Percentiles rank a stretch among this genome's conserved stretches.
phyloP scores from a whole-genome alignment of 1,140 invertebrate species.

The Lasioglossum baleicum region DNA sequence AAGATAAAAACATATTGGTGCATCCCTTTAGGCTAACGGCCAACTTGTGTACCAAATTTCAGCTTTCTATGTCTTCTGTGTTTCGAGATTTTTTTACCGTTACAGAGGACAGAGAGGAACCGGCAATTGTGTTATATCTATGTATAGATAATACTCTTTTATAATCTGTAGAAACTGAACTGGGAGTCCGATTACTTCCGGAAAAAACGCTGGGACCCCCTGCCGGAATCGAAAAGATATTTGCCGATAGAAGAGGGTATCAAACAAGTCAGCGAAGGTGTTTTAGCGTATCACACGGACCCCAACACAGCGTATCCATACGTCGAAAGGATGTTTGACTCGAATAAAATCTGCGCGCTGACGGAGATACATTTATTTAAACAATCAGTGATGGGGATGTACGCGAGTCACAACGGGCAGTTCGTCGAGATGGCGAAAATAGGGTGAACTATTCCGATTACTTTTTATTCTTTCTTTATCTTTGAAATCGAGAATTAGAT shows the following conservation, averaged over 20 bases:
- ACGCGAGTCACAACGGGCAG: conserved; percentile 59
- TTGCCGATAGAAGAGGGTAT: conserved; percentile 61
- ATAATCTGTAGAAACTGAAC: conserved; percentile 46
- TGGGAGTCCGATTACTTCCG: conserved; percentile 65
- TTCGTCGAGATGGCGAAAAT: conserved; percentile 63
- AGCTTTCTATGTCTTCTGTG: too few relatives aligned
- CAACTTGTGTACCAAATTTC: too few relatives aligned
- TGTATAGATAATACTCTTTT: background rate
- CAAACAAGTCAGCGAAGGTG: conserved; percentile 54
- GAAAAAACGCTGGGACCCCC: conserved; percentile 60
- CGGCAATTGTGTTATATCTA: too few relatives aligned
- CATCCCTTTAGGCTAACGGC: too few relatives aligned
- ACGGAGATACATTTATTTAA: conserved; percentile 66
- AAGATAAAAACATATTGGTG: too few relatives aligned
- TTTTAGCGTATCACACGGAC: conserved; percentile 64
- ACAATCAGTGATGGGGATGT: conserved; percentile 59
- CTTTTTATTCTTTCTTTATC: background rate
- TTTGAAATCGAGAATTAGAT: too few relatives aligned
- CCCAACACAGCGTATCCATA: conserved; percentile 65
- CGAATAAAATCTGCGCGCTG: conserved; percentile 58
- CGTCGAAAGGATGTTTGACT: conserved; percentile 57
- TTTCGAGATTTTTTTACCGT: too few relatives aligned
- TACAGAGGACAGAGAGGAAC: too few relatives aligned
- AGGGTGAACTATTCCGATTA: conserved; percentile 46
- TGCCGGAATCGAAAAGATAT: conserved; percentile 59